These are phyloP conservation scores for Basileuterus tristriatus DNA, from an alignment of 2,797 vertebrate species.

Conservation along the genomic window DNA sequence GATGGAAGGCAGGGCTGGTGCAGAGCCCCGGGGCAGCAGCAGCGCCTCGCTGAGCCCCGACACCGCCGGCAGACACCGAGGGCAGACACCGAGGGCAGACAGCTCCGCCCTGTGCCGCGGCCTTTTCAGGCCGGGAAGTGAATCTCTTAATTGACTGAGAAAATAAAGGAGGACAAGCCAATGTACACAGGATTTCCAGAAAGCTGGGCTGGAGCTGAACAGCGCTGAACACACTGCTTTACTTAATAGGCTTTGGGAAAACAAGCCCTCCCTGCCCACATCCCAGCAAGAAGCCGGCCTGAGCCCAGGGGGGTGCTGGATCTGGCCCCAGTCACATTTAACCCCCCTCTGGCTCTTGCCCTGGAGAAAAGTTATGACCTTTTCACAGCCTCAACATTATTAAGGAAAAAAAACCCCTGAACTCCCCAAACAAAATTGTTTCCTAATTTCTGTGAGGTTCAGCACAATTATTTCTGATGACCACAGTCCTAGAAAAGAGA, in stretches of 20 bases:
- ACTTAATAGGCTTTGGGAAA: not conserved
- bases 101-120: rapidly evolving
- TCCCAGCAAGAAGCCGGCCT: not conserved
- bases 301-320: not conserved
- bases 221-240: not conserved
- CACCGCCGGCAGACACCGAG: rapidly evolving
- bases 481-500: not conserved
- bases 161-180: not conserved
- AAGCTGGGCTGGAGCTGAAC: constrained; percentile 21
- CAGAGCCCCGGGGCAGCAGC: not conserved
- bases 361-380: not conserved
- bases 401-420: not conserved
- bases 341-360: not conserved
- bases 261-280: not conserved
- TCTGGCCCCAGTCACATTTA: not conserved
- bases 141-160: not conserved
- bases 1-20: not conserved
- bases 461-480: not conserved
- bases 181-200: not conserved
- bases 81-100: not conserved
- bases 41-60: not conserved
- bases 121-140: not conserved
- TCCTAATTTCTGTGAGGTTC: not conserved
- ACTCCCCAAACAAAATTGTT: not conserved
- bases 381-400: not conserved